Evolutionary conservation across 2,888 invertebrate species (phyloP).

Genomic region (Calliopum simillimum): DNA sequence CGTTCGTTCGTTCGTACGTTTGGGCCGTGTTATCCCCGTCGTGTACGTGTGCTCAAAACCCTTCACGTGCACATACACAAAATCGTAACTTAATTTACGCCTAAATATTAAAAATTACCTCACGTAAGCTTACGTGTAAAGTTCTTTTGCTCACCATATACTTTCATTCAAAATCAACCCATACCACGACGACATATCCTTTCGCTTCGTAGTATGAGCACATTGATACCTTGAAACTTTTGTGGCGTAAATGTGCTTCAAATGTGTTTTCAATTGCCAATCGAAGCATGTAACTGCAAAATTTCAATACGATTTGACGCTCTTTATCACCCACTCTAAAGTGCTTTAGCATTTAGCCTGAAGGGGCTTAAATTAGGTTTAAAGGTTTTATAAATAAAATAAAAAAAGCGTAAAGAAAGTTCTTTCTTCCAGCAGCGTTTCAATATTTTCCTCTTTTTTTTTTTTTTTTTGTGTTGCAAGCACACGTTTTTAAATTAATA

Average conservation of each 20-base stretch:
- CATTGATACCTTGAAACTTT: background rate
- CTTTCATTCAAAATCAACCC: background rate
- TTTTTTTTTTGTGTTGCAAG: too few relatives aligned
- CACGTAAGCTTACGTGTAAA: slow-evolving; percentile 47
- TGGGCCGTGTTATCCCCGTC: background rate
- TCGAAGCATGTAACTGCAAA: slow-evolving; percentile 61
- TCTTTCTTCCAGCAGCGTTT: too few relatives aligned
- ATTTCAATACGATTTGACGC: slow-evolving; percentile 54
- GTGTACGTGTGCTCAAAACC: slow-evolving; percentile 25
- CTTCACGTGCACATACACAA: slow-evolving; percentile 24
- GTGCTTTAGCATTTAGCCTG: background rate
- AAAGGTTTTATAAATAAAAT: background rate
- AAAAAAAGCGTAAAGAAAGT: background rate
- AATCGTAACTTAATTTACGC: slow-evolving; percentile 55
- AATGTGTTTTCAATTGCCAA: slow-evolving; percentile 56
- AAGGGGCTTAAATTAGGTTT: slow-evolving; percentile 3
- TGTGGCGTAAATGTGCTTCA: slow-evolving; percentile 19
- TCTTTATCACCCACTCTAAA: background rate
- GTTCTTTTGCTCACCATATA: background rate
- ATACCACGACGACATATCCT: background rate
- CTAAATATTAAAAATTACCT: slow-evolving; percentile 61
- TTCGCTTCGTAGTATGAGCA: too few relatives aligned
- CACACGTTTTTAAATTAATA: too few relatives aligned
- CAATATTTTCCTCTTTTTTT: too few relatives aligned
- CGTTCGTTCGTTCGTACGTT: too few relatives aligned